Evolutionary conservation across 2,888 invertebrate species (phyloP), one percentile per base, ranked within the genome.

Genomic region (Crematogaster levior): DNA sequence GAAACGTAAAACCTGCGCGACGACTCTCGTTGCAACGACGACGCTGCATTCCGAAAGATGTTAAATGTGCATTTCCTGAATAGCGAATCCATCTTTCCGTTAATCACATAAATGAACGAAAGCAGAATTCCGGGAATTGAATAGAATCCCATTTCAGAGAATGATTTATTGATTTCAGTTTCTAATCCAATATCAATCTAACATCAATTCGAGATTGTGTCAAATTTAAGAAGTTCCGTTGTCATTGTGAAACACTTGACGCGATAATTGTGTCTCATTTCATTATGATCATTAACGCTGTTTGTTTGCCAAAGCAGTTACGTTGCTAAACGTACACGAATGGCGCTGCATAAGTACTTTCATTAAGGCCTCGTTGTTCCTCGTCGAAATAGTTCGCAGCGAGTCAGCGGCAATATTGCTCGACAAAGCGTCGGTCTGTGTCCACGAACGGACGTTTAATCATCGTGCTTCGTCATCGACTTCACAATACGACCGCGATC

Each of bases 391-490:
- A 68, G 58, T 73, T 61, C 80, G 34, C 34, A 12, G 34, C 51
- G 34, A 75, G 58, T 73, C 65, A 56, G 70, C 60, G 77, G 48
- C 63, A 46, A 84, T 51, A 63, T 51, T 65, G 58, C 73, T 56
- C 81, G 77, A 58, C 82, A 40, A 63, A 79, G 79, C 66, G 58
- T 82, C 60, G 74, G 15, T 51, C 70, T 61, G 46, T 65, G 56
- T 18, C 85, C 79, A 46, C 82, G 74, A 24, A 65, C 70, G 79
- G 84, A 82, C 65, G 83, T 84, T 82, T 65, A 66, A 80, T 77
- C 66, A 65, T 63, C 81, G 72, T 91, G 90, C 90, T 70, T 84
- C 83, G 91, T 90, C 90, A 90, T 85, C 79, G 84, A 81, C 40
- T 46, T 85, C 72, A 89, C 90, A 87, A 90, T 90, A 81, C 81